Percentiles rank a stretch among this genome's conserved stretches.
phyloP scores from a whole-genome alignment of 2,797 vertebrate genomes.

The Corythornis leucogaster region DNA sequence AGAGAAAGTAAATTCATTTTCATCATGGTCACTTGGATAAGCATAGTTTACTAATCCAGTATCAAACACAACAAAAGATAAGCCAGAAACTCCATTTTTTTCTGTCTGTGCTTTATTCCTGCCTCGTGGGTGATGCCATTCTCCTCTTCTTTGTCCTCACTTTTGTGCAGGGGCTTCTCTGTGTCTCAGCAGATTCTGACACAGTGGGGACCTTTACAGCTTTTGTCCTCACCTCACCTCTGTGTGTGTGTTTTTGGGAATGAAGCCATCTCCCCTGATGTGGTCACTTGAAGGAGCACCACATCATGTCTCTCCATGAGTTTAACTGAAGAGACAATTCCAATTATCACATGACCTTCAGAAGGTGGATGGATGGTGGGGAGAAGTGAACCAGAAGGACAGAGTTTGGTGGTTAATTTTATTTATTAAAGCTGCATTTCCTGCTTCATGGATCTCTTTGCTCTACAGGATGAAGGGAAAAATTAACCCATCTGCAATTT shows the following conservation, averaged over 20 bases:
- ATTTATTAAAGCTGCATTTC: not conserved
- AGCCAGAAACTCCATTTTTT: not conserved
- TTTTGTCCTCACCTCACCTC: not conserved
- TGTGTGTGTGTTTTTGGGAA: not conserved
- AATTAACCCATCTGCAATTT: not conserved
- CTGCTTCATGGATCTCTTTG: not conserved
- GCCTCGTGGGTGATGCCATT: not conserved
- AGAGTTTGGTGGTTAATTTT: not conserved
- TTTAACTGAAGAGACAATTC: not conserved
- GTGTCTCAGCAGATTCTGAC: not conserved
- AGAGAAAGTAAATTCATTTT: not conserved
- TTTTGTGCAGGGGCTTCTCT: not conserved
- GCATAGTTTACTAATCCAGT: constrained; percentile 26
- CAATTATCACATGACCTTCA: not conserved
- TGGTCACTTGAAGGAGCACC: not conserved
- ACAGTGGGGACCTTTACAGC: not conserved
- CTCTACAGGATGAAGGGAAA: not conserved
- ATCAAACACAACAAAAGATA: not conserved
- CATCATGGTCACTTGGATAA: constrained; percentile 3
- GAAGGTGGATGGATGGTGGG: not conserved
- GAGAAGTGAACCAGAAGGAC: not conserved
- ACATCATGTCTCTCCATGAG: not conserved
- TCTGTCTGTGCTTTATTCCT: constrained; percentile 4
- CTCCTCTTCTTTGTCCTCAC: not conserved
- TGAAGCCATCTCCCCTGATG: not conserved